Evolutionary conservation across 2,888 invertebrate species (phyloP).

Genomic region (Tipula helvola): DNA sequence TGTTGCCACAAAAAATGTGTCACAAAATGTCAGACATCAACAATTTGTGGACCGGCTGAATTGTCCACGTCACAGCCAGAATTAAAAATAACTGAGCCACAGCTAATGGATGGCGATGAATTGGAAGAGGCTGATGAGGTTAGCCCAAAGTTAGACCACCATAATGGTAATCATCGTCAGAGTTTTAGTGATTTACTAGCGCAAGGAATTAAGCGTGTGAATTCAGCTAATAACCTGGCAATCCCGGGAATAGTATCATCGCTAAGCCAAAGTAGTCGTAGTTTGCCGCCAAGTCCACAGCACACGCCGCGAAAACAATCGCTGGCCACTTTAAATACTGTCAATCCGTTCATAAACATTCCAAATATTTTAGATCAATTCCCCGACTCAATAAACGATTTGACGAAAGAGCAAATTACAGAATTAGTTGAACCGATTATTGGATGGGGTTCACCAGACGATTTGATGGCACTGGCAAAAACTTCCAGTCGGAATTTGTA

Average conservation of each 20-base stretch:
- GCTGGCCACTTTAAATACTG: constrained; percentile 32
- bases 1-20: constrained; percentile 95
- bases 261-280: constrained; percentile 43
- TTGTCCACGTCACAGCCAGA: constrained; percentile 30
- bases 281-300: constrained; percentile 64
- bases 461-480: constrained; percentile 78
- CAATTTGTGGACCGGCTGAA: constrained; percentile 44
- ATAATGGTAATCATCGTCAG: constrained; percentile 23
- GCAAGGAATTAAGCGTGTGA: constrained; percentile 52
- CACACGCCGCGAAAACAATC: constrained; percentile 61
- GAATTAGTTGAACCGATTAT: constrained; percentile 30
- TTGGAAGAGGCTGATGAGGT: constrained; percentile 20
- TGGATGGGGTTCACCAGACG: constrained; percentile 45
- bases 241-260: constrained; percentile 45
- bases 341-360: constrained; percentile 43
- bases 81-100: constrained; percentile 37
- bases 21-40: constrained; percentile 65
- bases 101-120: constrained; percentile 21
- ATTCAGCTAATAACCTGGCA: constrained; percentile 52
- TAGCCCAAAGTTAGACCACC: background rate
- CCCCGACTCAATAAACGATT: constrained; percentile 22
- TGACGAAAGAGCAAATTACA: constrained; percentile 28
- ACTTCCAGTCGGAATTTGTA: constrained; percentile 76
- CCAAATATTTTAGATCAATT: constrained; percentile 29
- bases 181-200: constrained; percentile 36